Percentiles rank a stretch among this genome's conserved stretches.
phyloP scores from a whole-genome alignment of 2,113 vertebrate species.

The Syngnathus scovelli region DNA sequence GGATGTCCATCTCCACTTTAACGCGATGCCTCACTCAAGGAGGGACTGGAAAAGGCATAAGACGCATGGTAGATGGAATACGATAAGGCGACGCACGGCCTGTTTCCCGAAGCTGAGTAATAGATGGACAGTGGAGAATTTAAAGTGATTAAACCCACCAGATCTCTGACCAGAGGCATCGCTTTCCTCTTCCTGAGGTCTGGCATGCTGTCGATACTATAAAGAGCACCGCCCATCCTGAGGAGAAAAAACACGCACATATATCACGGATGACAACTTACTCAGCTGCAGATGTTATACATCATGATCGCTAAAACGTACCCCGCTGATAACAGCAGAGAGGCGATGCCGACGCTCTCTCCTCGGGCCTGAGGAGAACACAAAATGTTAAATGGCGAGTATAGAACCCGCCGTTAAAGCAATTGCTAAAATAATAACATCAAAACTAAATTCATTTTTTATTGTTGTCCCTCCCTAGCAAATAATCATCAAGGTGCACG shows the following conservation, averaged over 20 bases:
- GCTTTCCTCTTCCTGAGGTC: conserved; percentile 98
- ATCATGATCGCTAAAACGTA: conserved; percentile 42
- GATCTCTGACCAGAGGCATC: conserved; percentile 93
- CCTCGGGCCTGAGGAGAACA: conserved; percentile 74
- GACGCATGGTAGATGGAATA: not conserved
- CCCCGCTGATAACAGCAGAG: conserved; percentile 72
- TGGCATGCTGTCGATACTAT: conserved; percentile 99
- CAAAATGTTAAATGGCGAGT: conserved; percentile 12
- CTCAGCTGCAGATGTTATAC: conserved; percentile 4
- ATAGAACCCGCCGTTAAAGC: conserved; percentile 7
- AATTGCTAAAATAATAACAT: not conserved
- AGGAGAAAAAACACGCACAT: conserved; percentile 33
- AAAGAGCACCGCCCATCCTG: conserved; percentile 94
- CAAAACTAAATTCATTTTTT: not conserved
- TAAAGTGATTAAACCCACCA: conserved; percentile 79
- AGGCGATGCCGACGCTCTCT: conserved; percentile 71
- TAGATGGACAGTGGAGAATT: conserved; percentile 21
- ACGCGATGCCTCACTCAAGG: conserved; percentile 1
- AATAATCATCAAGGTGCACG: not conserved
- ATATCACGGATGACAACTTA: not conserved
- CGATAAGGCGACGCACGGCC: conserved; percentile 3
- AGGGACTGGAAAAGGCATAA: not conserved
- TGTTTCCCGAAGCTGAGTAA: conserved; percentile 22
- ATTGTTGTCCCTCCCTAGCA: not conserved
- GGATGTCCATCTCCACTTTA: not conserved